Evolutionary conservation across 2,797 vertebrate species (phyloP).

Genomic region (Enteromius treurensis): DNA sequence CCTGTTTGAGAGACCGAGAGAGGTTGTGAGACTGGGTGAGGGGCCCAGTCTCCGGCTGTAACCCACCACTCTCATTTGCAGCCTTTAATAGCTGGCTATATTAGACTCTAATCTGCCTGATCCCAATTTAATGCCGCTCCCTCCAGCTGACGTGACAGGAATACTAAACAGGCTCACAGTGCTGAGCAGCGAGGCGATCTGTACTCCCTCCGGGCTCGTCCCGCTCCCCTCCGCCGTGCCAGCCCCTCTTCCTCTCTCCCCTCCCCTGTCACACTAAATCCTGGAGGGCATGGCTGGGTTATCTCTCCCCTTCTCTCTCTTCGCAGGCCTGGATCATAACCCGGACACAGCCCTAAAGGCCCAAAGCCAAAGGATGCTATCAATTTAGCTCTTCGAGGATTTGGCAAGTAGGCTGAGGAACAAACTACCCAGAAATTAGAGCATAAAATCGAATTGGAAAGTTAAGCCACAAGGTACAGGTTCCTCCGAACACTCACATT

Average conservation of each 20-base stretch:
- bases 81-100: constrained; percentile 91
- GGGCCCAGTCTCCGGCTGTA: constrained; percentile 74
- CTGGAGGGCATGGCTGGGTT: constrained; percentile 57
- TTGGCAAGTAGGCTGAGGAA: constrained; percentile 45
- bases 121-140: constrained; percentile 97
- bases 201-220: constrained; percentile 80
- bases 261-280: constrained; percentile 48
- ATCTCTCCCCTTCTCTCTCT: constrained; percentile 50
- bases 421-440: constrained; percentile 41
- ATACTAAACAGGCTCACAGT: constrained; percentile 80
- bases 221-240: constrained; percentile 80
- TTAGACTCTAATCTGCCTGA: constrained; percentile 98
- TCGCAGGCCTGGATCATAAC: constrained; percentile 60
- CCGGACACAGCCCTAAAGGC: constrained; percentile 50
- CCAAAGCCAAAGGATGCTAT: constrained; percentile 56
- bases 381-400: constrained; percentile 53
- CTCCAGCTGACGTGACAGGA: constrained; percentile 79
- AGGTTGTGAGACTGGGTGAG: constrained; percentile 65
- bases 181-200: constrained; percentile 75
- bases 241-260: constrained; percentile 44
- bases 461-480: constrained; percentile 33
- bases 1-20: constrained; percentile 52
- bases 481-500: constrained; percentile 34
- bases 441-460: constrained; percentile 36
- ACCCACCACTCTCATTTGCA: constrained; percentile 93